Evolutionary conservation across 1,140 invertebrate genomes (phyloP).

Genomic region (Alviniconcha marisindica): DNA sequence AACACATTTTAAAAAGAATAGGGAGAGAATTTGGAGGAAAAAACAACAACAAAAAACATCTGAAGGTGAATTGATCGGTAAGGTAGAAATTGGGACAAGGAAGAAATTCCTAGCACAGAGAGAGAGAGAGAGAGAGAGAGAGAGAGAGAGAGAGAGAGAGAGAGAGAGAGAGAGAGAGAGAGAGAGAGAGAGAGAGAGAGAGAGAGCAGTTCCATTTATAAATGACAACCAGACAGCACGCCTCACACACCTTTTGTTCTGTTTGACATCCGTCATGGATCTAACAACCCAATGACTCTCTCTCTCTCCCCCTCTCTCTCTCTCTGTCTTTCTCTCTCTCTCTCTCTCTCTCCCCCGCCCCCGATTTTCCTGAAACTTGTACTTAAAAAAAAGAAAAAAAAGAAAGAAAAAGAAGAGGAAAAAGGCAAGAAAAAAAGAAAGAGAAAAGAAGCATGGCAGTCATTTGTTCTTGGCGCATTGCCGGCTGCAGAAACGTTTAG

Average conservation of each 20-base stretch:
- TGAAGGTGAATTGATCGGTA: no score
- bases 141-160: not conserved
- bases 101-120: no score
- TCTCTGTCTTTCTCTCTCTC: not conserved
- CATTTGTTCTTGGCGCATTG: conserved; percentile 19
- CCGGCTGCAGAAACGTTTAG: conserved; percentile 27
- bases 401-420: not conserved
- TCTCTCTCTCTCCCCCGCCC: not conserved
- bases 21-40: no score
- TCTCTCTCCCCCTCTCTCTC: not conserved
- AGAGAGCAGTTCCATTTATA: not conserved
- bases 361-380: not conserved
- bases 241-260: no score
- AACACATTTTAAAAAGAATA: no score
- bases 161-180: not conserved
- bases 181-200: not conserved
- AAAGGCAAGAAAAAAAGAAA: not conserved
- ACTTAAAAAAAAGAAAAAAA: not conserved
- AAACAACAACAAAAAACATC: no score
- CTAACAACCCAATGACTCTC: no score
- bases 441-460: not conserved
- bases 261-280: no score
- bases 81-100: no score
- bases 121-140: not conserved
- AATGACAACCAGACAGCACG: no score